Conservation (phyloP, 2,888 invertebrate genomes). For the Ceraclea dissimilis region DNA sequence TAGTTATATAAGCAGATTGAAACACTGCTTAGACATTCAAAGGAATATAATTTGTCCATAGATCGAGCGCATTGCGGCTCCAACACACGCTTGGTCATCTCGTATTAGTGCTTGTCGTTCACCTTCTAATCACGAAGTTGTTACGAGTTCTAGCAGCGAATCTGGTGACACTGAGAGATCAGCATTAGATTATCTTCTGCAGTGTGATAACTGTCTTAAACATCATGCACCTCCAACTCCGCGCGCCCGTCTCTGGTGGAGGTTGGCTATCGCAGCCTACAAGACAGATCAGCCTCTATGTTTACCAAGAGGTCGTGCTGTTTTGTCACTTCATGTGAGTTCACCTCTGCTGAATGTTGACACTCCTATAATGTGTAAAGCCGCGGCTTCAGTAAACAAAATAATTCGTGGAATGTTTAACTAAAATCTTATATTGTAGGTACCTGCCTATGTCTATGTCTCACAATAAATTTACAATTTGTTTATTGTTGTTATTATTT, state of each 20-base stretch:
- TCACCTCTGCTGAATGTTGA: constrained; percentile 9
- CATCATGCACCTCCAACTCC: constrained; percentile 39
- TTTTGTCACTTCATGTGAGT: constrained; percentile 12
- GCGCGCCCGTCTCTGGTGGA: constrained; percentile 21
- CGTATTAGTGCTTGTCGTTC: constrained; percentile 37
- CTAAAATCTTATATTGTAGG: neutral
- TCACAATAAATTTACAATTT: neutral
- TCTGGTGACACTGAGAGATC: constrained; percentile 29
- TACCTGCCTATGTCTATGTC: too few relatives aligned
- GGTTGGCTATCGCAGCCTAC: constrained; percentile 11
- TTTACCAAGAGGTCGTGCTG: constrained; percentile 11
- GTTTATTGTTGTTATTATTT: too few relatives aligned
- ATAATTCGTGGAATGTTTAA: constrained; percentile 3
- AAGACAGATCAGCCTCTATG: constrained; percentile 5
- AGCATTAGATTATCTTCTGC: neutral
- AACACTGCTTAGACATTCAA: neutral
- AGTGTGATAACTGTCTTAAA: constrained; percentile 35
- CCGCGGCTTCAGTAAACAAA: neutral
- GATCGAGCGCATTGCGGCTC: constrained; percentile 59
- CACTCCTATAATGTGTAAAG: neutral
- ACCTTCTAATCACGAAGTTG: neutral
- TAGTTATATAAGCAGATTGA: too few relatives aligned
- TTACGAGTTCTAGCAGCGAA: constrained; percentile 32
- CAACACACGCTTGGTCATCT: constrained; percentile 56
- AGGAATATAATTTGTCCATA: constrained; percentile 28